These are phyloP conservation scores for Ypsolopha scabrella DNA, from an alignment of 2,888 invertebrate genomes.

Conservation along the genomic window DNA sequence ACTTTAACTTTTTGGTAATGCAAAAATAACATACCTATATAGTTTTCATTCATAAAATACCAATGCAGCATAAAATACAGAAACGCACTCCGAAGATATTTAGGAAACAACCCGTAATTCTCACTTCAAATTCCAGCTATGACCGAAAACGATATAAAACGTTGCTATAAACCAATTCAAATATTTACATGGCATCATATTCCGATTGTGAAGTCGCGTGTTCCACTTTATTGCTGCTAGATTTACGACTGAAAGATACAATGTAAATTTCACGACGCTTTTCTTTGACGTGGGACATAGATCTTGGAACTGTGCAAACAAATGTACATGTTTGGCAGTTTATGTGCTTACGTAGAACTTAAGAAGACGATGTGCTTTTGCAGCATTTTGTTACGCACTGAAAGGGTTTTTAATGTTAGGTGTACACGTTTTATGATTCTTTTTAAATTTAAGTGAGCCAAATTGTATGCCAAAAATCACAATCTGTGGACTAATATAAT, in stretches of 20 bases:
- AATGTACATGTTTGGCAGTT: neutral
- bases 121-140: neutral
- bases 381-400: neutral
- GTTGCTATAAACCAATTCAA: constrained; percentile 27
- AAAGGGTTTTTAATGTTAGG: neutral
- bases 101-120: no score
- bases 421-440: neutral
- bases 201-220: constrained; percentile 38
- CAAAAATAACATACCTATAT: no score
- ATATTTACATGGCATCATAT: constrained; percentile 36
- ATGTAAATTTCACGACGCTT: neutral
- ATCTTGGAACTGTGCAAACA: constrained; percentile 1
- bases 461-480: neutral
- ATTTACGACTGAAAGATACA: constrained; percentile 31
- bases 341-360: no score
- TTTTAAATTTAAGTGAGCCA: neutral
- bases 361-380: no score
- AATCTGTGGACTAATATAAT: no score
- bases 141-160: constrained; percentile 30
- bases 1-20: no score
- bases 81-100: no score
- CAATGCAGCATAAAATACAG: no score
- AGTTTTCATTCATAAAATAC: no score
- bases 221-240: constrained; percentile 43
- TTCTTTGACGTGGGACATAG: neutral